Evolutionary conservation across 2,888 invertebrate genomes (phyloP).

Genomic region (Drosophila formosana): DNA sequence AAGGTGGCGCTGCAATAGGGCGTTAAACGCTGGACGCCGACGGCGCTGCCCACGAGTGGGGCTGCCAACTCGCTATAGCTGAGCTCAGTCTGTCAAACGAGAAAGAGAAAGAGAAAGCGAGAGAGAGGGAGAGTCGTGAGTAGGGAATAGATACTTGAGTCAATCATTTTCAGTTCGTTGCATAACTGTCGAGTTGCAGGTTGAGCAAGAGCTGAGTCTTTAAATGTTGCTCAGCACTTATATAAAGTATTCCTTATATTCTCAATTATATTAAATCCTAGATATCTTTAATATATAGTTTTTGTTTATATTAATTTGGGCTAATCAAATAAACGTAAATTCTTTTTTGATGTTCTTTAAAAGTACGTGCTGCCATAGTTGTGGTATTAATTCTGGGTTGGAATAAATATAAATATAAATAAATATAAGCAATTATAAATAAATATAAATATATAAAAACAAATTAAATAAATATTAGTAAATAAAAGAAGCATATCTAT

Average conservation of each 20-base stretch:
- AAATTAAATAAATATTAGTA: too few species aligned
- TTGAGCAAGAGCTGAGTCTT: background rate
- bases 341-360: too few species aligned
- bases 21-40: slow-evolving; percentile 80
- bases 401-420: too few species aligned
- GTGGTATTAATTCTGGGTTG: too few species aligned
- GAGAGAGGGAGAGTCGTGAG: background rate
- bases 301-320: too few species aligned
- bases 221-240: background rate
- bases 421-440: too few species aligned
- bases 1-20: slow-evolving; percentile 85
- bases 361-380: too few species aligned
- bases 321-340: too few species aligned
- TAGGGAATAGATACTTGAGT: slow-evolving; percentile 9
- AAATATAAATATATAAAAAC: too few species aligned
- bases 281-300: too few species aligned
- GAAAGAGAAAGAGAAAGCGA: background rate
- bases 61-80: slow-evolving; percentile 82
- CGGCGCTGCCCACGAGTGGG: slow-evolving; percentile 69
- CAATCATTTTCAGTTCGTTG: slow-evolving; percentile 47
- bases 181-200: slow-evolving; percentile 30
- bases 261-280: too few species aligned
- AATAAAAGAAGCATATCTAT: too few species aligned
- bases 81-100: slow-evolving; percentile 82
- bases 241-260: background rate